Conservation (phyloP, 2,113 vertebrate species). For the Brienomyrus brachyistius region DNA sequence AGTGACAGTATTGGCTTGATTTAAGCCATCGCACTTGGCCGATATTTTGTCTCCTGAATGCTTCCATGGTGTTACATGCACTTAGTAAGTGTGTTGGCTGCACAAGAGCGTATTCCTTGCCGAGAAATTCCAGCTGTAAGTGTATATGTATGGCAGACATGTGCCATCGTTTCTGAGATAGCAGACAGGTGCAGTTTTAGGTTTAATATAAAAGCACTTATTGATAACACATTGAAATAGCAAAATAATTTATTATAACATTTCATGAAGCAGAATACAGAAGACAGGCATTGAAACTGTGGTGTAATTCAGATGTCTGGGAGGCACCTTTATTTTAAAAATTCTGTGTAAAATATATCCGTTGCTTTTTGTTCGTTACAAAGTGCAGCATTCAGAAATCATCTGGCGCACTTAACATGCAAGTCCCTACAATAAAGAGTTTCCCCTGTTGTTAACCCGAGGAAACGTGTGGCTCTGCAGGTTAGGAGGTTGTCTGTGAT, state of each 20-base stretch:
- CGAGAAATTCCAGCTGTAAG: neutral
- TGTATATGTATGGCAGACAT: neutral
- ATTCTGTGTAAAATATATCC: neutral
- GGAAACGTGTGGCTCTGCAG: neutral
- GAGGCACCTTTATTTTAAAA: neutral
- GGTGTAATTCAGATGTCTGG: neutral
- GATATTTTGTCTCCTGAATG: neutral
- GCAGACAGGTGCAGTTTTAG: neutral
- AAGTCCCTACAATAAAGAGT: neutral
- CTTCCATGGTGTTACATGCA: neutral
- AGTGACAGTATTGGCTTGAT: neutral
- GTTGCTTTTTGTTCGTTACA: neutral
- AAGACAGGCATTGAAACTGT: neutral
- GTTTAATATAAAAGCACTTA: neutral
- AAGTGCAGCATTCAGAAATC: neutral
- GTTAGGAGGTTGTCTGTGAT: neutral
- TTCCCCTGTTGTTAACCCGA: neutral
- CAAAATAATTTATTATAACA: neutral
- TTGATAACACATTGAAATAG: neutral
- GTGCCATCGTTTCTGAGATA: neutral
- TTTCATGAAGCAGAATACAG: neutral
- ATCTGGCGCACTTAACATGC: neutral
- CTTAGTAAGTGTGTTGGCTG: neutral
- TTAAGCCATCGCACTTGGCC: neutral
- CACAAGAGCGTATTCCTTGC: neutral